phyloP scores from a whole-genome alignment of 2,797 vertebrate genomes.

The Sphaeramia orbicularis region DNA sequence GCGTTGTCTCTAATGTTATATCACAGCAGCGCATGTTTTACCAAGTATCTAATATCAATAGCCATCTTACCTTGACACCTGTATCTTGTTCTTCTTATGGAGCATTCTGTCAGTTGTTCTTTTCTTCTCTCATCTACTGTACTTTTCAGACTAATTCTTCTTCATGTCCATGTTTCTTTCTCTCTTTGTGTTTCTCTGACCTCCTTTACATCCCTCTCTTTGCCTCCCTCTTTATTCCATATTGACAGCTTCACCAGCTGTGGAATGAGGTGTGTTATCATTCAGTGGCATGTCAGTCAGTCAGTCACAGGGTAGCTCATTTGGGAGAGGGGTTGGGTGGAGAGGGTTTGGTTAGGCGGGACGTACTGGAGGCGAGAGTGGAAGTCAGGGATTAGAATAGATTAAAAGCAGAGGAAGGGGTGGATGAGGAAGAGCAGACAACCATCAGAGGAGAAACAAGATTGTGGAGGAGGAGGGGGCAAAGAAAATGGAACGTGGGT shows the following conservation, averaged over 20 bases:
- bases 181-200: constrained; percentile 7
- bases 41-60: neutral
- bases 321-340: constrained; percentile 15
- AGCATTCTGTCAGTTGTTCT: neutral
- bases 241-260: constrained; percentile 57
- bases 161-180: constrained; percentile 14
- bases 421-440: constrained; percentile 39
- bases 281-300: constrained; percentile 75
- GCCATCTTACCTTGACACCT: constrained; percentile 1
- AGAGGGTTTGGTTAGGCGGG: constrained; percentile 31
- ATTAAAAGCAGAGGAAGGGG: constrained; percentile 42
- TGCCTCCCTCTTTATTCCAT: constrained; percentile 5
- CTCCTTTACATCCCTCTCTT: constrained; percentile 6
- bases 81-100: neutral
- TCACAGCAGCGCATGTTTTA: too few relatives aligned
- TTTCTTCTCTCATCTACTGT: constrained; percentile 25
- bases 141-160: constrained; percentile 4
- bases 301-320: constrained; percentile 64
- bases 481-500: constrained; percentile 36
- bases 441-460: constrained; percentile 39
- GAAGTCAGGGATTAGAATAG: constrained; percentile 47
- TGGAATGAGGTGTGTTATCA: constrained; percentile 83
- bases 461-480: constrained; percentile 7
- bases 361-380: constrained; percentile 27
- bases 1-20: too few relatives aligned